Conservation (phyloP, 2,888 invertebrate species). For the Neoaliturus tenellus region DNA sequence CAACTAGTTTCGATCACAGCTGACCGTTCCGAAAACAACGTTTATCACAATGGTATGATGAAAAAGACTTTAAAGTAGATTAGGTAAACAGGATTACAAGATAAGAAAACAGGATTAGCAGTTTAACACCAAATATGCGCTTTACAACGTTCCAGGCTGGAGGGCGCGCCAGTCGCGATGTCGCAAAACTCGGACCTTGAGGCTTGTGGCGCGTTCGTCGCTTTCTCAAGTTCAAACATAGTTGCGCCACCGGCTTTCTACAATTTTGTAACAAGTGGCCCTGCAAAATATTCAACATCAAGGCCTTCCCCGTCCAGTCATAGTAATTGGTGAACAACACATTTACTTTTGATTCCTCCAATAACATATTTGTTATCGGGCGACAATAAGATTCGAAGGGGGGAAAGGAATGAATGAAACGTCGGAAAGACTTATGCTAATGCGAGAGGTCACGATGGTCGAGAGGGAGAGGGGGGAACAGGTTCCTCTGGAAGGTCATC, state of each 20-base stretch:
- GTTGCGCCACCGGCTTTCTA: slow-evolving; percentile 32
- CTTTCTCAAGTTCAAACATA: slow-evolving; percentile 36
- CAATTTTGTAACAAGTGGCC: slow-evolving; percentile 24
- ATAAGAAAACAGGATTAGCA: no score
- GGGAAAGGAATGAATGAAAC: neutral
- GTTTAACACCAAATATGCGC: neutral
- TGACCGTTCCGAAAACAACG: no score
- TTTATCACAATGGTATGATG: no score
- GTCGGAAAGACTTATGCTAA: neutral
- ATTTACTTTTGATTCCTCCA: neutral
- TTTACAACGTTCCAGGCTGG: neutral
- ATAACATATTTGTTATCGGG: neutral
- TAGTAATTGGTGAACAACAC: neutral
- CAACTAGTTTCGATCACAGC: no score
- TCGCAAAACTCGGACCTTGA: slow-evolving; percentile 31
- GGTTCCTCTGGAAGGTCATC: neutral
- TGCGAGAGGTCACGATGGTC: neutral
- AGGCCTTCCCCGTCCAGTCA: neutral
- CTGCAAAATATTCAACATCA: slow-evolving; percentile 9
- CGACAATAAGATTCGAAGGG: no score
- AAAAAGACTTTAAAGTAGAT: no score
- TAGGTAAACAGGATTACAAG: no score
- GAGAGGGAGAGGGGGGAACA: neutral
- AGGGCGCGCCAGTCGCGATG: neutral
- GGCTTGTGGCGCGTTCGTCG: neutral